A percentile compares a stretch with the other conserved stretches of the same genome.
Evolutionary conservation across 1,140 invertebrate species (phyloP).

Genomic region (Pseudomyrmex flavicornis): DNA sequence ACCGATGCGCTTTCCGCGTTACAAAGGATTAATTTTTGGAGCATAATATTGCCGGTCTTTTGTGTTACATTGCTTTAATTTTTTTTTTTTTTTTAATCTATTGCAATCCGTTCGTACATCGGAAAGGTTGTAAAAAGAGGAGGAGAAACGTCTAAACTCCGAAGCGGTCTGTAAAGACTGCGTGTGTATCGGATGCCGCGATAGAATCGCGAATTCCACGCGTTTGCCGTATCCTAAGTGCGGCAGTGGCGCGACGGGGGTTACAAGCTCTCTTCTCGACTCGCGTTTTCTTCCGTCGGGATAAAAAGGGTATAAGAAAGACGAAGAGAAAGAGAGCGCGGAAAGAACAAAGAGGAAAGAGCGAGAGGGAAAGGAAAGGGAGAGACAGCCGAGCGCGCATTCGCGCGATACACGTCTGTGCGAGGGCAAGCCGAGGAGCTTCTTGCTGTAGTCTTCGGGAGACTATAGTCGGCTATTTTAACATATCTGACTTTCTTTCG

Average conservation of each 20-base stretch:
- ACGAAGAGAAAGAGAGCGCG: conserved; percentile 20
- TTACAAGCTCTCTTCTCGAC: conserved; percentile 63
- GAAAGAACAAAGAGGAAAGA: background rate
- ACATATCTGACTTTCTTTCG: conserved; percentile 55
- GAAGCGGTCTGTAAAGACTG: background rate
- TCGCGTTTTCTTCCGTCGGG: conserved; percentile 65
- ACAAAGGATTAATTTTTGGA: background rate
- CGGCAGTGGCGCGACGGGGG: conserved; percentile 36
- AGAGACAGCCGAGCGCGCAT: conserved; percentile 12
- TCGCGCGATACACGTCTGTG: conserved; percentile 61
- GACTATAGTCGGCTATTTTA: conserved; percentile 72
- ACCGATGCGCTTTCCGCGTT: no score
- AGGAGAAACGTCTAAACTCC: background rate
- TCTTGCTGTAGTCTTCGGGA: conserved; percentile 51
- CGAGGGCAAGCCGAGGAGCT: conserved; percentile 64
- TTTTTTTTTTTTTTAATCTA: no score
- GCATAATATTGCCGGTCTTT: background rate
- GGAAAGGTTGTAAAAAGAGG: background rate
- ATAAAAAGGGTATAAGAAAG: conserved; percentile 66
- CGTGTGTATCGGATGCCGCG: conserved; percentile 13
- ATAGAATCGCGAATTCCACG: conserved; percentile 59
- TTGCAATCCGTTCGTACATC: background rate
- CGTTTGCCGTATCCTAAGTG: conserved; percentile 25
- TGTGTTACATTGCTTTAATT: background rate
- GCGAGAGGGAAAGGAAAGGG: conserved; percentile 20